These are phyloP conservation scores for Cecidostiba fungosa DNA, from an alignment of 2,888 invertebrate genomes.

Conservation along the genomic window DNA sequence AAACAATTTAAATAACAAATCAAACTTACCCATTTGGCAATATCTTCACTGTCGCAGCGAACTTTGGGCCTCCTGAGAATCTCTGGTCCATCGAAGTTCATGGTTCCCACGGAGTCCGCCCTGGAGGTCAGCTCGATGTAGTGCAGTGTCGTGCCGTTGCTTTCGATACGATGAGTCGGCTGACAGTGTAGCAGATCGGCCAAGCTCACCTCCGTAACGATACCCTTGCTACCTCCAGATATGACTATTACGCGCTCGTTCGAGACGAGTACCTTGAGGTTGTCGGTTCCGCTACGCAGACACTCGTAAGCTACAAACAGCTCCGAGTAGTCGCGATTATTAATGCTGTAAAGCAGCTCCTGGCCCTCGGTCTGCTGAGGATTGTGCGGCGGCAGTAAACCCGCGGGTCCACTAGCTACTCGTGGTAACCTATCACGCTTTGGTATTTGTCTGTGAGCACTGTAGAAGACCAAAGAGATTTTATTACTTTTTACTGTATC, in stretches of 20 bases:
- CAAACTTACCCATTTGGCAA: conserved; percentile 84
- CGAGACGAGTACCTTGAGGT: conserved; percentile 91
- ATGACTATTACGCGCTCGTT: conserved; percentile 86
- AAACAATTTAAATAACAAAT: background rate
- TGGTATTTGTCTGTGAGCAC: conserved; percentile 86
- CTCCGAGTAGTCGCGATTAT: conserved; percentile 87
- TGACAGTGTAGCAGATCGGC: conserved; percentile 85
- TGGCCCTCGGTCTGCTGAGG: conserved; percentile 90
- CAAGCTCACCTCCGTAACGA: conserved; percentile 77
- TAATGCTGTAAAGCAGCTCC: conserved; percentile 88
- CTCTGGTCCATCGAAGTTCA: conserved; percentile 81
- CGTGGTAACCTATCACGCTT: conserved; percentile 87
- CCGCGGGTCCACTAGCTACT: conserved; percentile 89
- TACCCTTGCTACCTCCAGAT: conserved; percentile 78
- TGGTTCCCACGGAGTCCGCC: conserved; percentile 76
- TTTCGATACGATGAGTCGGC: conserved; percentile 82
- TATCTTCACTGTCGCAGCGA: conserved; percentile 87
- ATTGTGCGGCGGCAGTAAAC: conserved; percentile 92
- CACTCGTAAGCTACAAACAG: conserved; percentile 92
- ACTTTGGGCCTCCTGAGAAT: conserved; percentile 87
- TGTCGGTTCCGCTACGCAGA: conserved; percentile 88
- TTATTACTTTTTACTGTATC: background rate
- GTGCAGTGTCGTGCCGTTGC: conserved; percentile 81
- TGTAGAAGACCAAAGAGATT: conserved; percentile 69
- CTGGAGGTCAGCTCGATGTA: conserved; percentile 86